Conservation (phyloP, 2,113 vertebrate genomes). For the Podarcis cretensis region DNA sequence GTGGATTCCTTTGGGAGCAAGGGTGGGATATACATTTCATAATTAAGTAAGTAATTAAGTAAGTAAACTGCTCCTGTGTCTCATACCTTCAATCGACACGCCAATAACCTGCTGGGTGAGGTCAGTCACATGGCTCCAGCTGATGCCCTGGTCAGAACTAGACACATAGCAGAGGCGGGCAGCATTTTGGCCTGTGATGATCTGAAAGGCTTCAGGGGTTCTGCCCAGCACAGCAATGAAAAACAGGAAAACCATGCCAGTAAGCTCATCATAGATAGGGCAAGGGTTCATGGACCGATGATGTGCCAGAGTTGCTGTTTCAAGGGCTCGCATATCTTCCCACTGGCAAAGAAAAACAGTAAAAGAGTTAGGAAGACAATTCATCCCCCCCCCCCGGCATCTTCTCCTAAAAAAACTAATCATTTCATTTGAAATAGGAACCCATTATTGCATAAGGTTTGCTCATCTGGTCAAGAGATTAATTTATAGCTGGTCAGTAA, state of each 20-base stretch:
- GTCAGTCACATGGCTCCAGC: conserved; percentile 86
- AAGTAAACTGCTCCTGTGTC: background rate
- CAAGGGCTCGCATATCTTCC: conserved; percentile 85
- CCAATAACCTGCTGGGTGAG: conserved; percentile 88
- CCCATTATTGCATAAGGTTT: background rate
- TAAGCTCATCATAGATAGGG: conserved; percentile 87
- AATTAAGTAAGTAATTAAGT: no score
- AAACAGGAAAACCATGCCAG: conserved; percentile 85
- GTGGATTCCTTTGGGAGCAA: no score
- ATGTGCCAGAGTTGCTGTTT: conserved; percentile 80
- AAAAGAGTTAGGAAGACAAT: background rate
- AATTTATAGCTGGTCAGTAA: background rate
- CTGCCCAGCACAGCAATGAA: conserved; percentile 84
- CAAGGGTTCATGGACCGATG: conserved; percentile 97
- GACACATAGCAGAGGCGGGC: conserved; percentile 90
- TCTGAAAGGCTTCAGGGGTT: conserved; percentile 87
- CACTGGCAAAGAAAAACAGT: conserved; percentile 78
- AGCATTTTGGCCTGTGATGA: conserved; percentile 86
- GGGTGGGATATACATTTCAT: no score
- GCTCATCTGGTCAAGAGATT: no score
- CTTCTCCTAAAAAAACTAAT: background rate
- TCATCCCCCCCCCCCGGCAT: no score
- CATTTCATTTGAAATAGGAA: background rate
- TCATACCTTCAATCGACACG: conserved; percentile 66
- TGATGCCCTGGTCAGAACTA: conserved; percentile 84